Evolutionary conservation across 2,113 vertebrate genomes (phyloP), one percentile per base, ranked within the genome.

Genomic region (Dissostichus mawsoni): DNA sequence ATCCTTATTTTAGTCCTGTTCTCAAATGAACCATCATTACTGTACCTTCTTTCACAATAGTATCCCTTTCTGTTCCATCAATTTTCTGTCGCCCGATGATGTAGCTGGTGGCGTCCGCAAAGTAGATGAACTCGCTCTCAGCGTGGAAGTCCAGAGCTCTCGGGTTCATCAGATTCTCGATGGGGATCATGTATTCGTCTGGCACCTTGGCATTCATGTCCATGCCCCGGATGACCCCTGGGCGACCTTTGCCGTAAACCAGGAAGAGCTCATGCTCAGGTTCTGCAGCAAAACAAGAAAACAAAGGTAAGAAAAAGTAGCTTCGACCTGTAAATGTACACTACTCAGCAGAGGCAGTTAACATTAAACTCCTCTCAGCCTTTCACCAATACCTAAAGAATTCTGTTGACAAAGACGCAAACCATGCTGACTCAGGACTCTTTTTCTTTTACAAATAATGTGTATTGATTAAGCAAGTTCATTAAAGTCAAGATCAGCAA

Each of bases 111-210:
- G 97, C 97, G 65, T 99, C 98, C 0, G 97, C 97, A 0, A 99
- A 99, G 92, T 99, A 99, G 93, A 99, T 97, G 93, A 97, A 99
- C 83, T 97, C 96, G 0, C 95, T 98, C 93, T 97, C 97, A 0
- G 98, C 95, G 0, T 99, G 98, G 91, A 99, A 99, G 88, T 99
- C 98, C 91, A 99, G 90, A 0, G 98, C 98, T 6, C 98, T 94
- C 8, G 98, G 98, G 79, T 98, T 99, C 96, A 98, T 97, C 74
- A 99, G 95, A 92, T 99, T 98, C 93, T 99, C 97, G 0, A 99
- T 99, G 70, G 98, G 98, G 89, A 99, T 99, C 98, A 99, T 99
- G 93, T 98, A 98, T 78, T 99, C 97, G 0, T 98, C 97, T 0
- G 97, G 97, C 50, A 98, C 97, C 88, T 97, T 98, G 84, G 97